Conservation (phyloP, 2,797 vertebrate species). For the Eulemur albifrons region DNA sequence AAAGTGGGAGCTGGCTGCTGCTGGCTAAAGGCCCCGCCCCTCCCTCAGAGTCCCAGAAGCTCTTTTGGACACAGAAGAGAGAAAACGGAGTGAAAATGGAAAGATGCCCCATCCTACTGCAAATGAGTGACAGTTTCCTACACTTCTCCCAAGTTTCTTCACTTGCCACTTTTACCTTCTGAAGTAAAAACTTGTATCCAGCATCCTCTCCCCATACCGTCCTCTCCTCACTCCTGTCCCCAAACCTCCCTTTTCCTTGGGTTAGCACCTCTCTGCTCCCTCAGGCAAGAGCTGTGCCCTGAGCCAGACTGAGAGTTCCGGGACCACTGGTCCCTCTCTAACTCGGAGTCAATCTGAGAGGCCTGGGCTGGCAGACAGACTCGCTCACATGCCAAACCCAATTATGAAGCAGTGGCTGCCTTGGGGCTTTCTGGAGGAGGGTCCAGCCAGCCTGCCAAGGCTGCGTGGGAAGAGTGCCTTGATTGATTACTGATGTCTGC, state of each 20-base stretch:
- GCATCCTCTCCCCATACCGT: too few species aligned
- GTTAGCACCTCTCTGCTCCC: background rate
- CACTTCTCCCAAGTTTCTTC: background rate
- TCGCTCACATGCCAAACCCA: slow-evolving; percentile 22
- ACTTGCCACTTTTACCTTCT: background rate
- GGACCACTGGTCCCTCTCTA: slow-evolving; percentile 35
- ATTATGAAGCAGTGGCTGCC: background rate
- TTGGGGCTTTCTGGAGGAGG: background rate
- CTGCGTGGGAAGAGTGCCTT: background rate
- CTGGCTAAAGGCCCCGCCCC: background rate
- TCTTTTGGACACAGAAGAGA: background rate
- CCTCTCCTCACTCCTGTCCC: background rate
- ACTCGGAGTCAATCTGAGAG: background rate
- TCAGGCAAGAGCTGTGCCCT: background rate
- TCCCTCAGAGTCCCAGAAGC: background rate
- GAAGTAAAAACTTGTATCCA: background rate
- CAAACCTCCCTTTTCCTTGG: background rate
- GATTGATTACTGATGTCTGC: slow-evolving; percentile 44
- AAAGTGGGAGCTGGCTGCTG: slow-evolving; percentile 9
- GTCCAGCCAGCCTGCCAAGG: background rate
- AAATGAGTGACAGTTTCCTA: background rate
- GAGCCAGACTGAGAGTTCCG: background rate
- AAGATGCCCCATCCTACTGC: background rate
- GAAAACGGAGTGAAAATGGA: background rate
- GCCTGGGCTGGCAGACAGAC: background rate